Evolutionary conservation across 2,113 vertebrate species (phyloP).

Genomic region (Bubo blakistoni): DNA sequence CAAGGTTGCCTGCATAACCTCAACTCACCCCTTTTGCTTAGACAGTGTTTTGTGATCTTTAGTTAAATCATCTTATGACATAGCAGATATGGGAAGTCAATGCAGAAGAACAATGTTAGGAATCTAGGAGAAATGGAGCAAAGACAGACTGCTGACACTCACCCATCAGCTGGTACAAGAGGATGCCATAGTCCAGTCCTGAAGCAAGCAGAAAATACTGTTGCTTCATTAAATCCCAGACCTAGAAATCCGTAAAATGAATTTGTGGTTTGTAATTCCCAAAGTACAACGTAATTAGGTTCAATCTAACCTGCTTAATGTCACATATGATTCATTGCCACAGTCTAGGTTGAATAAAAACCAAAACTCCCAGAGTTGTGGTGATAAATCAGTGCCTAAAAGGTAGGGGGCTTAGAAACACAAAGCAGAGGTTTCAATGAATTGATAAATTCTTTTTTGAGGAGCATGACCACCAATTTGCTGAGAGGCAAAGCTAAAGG

Average conservation of each 20-base stretch:
- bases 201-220: neutral
- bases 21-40: neutral
- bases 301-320: neutral
- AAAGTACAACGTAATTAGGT: neutral
- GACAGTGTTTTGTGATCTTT: neutral
- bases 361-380: neutral
- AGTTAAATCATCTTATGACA: neutral
- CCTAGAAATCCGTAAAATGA: neutral
- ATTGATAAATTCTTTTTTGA: neutral
- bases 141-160: neutral
- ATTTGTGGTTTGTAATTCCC: neutral
- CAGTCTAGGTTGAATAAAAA: neutral
- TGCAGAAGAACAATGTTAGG: neutral
- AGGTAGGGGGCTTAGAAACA: neutral
- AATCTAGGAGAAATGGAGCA: neutral
- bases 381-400: neutral
- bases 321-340: neutral
- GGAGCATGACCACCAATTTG: neutral
- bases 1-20: neutral
- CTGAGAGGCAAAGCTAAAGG: neutral
- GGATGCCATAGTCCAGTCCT: neutral
- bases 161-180: neutral
- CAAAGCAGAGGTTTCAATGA: neutral
- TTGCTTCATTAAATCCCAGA: neutral
- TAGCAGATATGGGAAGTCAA: neutral